Percentiles rank a stretch among this genome's conserved stretches.
These are phyloP conservation scores for Cactoblastis cactorum DNA, from an alignment of 2,888 invertebrate genomes.

Conservation along the genomic window DNA sequence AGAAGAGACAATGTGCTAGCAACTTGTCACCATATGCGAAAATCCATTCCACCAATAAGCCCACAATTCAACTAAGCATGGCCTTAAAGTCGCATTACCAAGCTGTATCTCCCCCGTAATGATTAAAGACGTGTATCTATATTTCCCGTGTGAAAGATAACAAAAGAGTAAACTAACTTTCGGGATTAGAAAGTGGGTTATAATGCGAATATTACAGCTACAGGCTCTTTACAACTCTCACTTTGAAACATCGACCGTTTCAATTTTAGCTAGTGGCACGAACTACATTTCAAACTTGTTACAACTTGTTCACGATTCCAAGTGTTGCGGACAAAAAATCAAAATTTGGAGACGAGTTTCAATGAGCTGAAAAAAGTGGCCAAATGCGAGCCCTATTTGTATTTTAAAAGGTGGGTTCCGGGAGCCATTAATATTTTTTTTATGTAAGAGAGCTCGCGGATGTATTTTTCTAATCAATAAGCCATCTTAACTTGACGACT, in stretches of 20 bases:
- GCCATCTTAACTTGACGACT: not conserved
- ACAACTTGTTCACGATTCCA: not conserved
- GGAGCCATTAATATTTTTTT: not conserved
- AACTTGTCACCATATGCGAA: too few species aligned
- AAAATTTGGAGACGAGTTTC: constrained; percentile 5
- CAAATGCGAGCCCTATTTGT: not conserved
- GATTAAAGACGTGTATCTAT: too few species aligned
- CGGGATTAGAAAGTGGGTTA: not conserved
- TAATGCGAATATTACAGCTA: not conserved
- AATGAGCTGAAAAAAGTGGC: not conserved
- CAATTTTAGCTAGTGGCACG: constrained; percentile 1
- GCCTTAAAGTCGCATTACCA: too few species aligned
- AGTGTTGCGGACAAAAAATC: constrained; percentile 1
- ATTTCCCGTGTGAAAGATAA: not conserved
- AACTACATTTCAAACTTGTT: constrained; percentile 5
- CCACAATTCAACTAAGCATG: too few species aligned
- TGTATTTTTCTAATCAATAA: too few species aligned
- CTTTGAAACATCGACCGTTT: not conserved
- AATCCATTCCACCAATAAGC: too few species aligned
- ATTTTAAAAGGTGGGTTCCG: not conserved
- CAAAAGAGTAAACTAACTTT: not conserved
- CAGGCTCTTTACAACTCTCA: not conserved
- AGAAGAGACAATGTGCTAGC: too few species aligned
- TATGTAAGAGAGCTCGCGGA: too few species aligned
- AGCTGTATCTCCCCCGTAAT: too few species aligned